phyloP scores from a whole-genome alignment of 2,113 vertebrate genomes.

The Pseudonaja textilis region DNA sequence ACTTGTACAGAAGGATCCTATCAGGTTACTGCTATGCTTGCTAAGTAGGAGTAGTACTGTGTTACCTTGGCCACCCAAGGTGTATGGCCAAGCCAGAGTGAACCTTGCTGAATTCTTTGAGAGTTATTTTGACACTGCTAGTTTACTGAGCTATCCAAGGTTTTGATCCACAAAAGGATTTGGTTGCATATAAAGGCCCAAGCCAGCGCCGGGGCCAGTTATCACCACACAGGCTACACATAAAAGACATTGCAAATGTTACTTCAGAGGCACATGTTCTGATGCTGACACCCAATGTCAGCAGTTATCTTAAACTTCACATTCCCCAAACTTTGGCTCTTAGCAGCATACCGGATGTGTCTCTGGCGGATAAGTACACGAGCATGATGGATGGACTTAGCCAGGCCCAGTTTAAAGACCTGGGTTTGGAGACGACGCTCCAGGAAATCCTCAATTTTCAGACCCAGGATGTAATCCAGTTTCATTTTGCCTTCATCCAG shows the following conservation, averaged over 20 bases:
- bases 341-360: conserved; percentile 81
- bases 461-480: conserved; percentile 90
- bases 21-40: not conserved
- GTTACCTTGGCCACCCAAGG: conserved; percentile 72
- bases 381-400: conserved; percentile 91
- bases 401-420: conserved; percentile 90
- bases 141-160: conserved; percentile 1
- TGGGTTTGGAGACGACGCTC: conserved; percentile 89
- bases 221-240: conserved; percentile 52
- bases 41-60: not conserved
- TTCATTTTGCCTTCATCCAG: conserved; percentile 94
- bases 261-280: not conserved
- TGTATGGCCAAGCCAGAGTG: conserved; percentile 90
- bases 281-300: not conserved
- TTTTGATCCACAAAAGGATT: conserved; percentile 22
- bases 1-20: not conserved
- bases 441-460: conserved; percentile 91
- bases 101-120: conserved; percentile 75
- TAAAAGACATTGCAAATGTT: conserved; percentile 46
- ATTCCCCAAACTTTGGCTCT: not conserved
- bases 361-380: conserved; percentile 91
- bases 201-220: not conserved
- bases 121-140: not conserved
- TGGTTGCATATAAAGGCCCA: not conserved
- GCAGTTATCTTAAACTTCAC: not conserved